Conservation (phyloP, 1,140 invertebrate genomes). For the Paraescarpia echinospica region DNA sequence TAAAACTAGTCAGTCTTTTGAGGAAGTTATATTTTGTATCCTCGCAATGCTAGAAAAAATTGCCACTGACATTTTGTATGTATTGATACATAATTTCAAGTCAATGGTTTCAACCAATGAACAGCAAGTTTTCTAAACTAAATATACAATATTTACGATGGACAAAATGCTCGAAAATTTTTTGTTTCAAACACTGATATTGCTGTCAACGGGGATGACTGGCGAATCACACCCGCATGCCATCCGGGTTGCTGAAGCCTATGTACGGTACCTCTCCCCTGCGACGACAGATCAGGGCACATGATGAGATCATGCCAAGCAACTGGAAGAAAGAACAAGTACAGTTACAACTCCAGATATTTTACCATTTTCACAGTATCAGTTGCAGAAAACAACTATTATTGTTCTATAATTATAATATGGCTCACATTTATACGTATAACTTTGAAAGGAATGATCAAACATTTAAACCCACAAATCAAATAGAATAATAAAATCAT, state of each 20-base stretch:
- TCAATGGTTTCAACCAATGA: neutral
- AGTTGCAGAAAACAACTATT: neutral
- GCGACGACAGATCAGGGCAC: constrained; percentile 49
- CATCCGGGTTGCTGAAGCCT: neutral
- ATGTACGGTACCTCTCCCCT: constrained; percentile 44
- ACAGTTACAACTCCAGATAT: neutral
- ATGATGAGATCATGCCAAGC: constrained; percentile 49
- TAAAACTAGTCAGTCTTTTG: neutral
- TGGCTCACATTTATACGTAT: neutral
- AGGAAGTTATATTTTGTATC: neutral
- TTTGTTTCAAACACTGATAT: neutral
- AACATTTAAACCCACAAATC: neutral
- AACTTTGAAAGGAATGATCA: neutral
- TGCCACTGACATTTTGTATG: neutral
- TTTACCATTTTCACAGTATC: neutral
- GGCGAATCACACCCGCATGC: constrained; percentile 8
- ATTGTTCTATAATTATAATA: neutral
- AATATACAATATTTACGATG: neutral
- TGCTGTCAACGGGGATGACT: neutral
- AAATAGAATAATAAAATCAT: too few species aligned
- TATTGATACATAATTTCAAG: neutral
- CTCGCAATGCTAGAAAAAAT: neutral
- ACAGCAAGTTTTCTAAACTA: neutral
- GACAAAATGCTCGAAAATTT: neutral
- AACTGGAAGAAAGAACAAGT: constrained; percentile 41